phyloP scores from a whole-genome alignment of 2,888 invertebrate species.

The Seira sanloemensis region DNA sequence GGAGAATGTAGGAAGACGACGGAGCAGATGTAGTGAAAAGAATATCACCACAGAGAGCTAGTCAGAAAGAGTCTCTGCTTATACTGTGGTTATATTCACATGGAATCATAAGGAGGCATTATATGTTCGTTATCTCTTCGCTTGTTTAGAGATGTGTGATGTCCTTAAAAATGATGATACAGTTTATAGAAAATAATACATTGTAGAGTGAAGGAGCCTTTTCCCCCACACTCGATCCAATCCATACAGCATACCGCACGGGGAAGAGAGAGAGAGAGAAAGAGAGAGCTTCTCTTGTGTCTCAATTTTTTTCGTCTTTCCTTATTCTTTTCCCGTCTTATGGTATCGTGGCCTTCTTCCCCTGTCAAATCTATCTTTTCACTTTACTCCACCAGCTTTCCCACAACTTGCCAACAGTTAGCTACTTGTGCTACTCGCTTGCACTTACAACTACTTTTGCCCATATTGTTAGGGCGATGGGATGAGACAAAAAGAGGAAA shows the following conservation, averaged over 20 bases:
- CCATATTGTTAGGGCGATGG: slow-evolving; percentile 39
- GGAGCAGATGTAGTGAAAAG: slow-evolving; percentile 35
- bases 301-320: slow-evolving; percentile 20
- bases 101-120: no score
- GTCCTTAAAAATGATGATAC: slow-evolving; percentile 46
- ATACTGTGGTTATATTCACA: no score
- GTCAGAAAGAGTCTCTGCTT: slow-evolving; percentile 6
- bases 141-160: not conserved
- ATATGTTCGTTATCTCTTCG: slow-evolving; percentile 41
- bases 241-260: slow-evolving; percentile 52
- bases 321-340: slow-evolving; percentile 38
- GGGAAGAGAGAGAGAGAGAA: no score
- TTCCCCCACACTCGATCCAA: slow-evolving; percentile 55
- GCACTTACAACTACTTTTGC: slow-evolving; percentile 19
- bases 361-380: slow-evolving; percentile 58
- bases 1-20: slow-evolving; percentile 28
- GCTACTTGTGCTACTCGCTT: slow-evolving; percentile 38
- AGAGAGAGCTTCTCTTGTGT: slow-evolving; percentile 36
- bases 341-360: slow-evolving; percentile 57
- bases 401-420: slow-evolving; percentile 57
- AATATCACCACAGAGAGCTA: slow-evolving; percentile 27
- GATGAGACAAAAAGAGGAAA: slow-evolving; percentile 29
- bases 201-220: slow-evolving; percentile 21
- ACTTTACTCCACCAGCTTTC: slow-evolving; percentile 57
- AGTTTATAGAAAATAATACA: slow-evolving; percentile 33